Conservation (phyloP, 2,113 vertebrate genomes). For the Eptesicus fuscus region DNA sequence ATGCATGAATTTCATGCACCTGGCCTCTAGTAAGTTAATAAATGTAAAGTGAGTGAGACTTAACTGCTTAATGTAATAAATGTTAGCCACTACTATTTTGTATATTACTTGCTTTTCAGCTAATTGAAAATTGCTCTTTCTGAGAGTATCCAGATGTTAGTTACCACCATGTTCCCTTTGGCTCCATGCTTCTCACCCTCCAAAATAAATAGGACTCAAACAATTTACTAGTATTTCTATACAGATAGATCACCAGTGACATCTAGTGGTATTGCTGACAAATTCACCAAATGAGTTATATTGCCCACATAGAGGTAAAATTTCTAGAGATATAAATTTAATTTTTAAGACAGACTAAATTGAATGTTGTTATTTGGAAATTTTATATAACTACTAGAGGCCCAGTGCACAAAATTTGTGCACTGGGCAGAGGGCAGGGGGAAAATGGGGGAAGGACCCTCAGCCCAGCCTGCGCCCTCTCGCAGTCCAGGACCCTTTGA, state of each 20-base stretch:
- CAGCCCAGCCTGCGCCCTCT: no score
- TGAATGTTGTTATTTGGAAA: neutral
- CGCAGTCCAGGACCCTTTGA: no score
- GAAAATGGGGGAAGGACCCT: no score
- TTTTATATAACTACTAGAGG: neutral
- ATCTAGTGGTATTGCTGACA: slow-evolving; percentile 27
- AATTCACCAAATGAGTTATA: neutral
- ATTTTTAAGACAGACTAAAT: slow-evolving; percentile 13
- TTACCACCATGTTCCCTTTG: neutral
- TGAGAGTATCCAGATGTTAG: neutral
- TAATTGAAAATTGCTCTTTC: neutral
- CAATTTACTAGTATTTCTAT: neutral
- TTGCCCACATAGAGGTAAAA: neutral
- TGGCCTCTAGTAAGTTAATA: neutral
- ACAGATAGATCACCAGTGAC: slow-evolving; percentile 35
- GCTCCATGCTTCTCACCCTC: neutral
- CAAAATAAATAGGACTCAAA: neutral
- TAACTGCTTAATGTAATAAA: neutral
- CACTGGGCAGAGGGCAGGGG: no score
- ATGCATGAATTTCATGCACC: no score
- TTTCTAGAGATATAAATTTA: neutral
- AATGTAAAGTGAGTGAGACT: neutral
- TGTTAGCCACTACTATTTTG: neutral
- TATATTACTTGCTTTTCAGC: neutral
- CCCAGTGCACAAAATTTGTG: no score